Percentiles rank a stretch among this genome's conserved stretches.
Conservation (phyloP, 2,797 vertebrate genomes). For the Microchirus variegatus region DNA sequence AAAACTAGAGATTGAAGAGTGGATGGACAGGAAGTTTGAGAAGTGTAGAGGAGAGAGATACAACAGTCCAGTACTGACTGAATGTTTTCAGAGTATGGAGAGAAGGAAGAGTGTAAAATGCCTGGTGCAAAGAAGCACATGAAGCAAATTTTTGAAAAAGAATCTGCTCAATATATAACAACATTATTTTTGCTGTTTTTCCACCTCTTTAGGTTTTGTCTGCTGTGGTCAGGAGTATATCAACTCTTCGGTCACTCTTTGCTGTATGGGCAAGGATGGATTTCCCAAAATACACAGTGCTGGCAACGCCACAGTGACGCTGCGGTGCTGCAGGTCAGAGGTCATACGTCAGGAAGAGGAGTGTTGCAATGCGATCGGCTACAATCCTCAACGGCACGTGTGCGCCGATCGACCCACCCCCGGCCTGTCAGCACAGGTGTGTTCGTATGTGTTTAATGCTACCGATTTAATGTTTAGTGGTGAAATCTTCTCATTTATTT, state of each 20-base stretch:
- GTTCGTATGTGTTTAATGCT: slow-evolving; percentile 32
- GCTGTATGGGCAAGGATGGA: slow-evolving; percentile 85
- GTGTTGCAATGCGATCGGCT: slow-evolving; percentile 92
- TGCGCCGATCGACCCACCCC: slow-evolving; percentile 89
- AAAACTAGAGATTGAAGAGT: slow-evolving; percentile 20
- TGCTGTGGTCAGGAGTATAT: slow-evolving; percentile 92
- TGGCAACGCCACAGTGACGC: slow-evolving; percentile 83
- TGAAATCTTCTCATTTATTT: too few relatives aligned
- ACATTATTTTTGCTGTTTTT: slow-evolving; percentile 4
- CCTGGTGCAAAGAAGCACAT: too few relatives aligned
- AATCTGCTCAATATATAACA: neutral
- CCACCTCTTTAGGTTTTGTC: slow-evolving; percentile 82
- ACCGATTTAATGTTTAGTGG: neutral
- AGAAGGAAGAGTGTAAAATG: neutral
- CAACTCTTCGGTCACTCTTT: slow-evolving; percentile 88
- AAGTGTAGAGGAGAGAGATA: slow-evolving; percentile 20
- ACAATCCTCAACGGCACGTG: slow-evolving; percentile 88
- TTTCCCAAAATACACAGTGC: slow-evolving; percentile 84
- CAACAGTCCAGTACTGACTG: neutral
- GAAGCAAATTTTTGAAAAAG: neutral
- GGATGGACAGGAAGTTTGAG: slow-evolving; percentile 18
- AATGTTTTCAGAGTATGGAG: neutral
- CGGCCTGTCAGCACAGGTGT: slow-evolving; percentile 85
- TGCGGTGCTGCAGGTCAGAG: slow-evolving; percentile 91
- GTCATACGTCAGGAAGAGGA: slow-evolving; percentile 86